A percentile compares a stretch with the other conserved stretches of the same genome.
Conservation (phyloP, 1,140 invertebrate genomes). For the Brachionus angularis region DNA sequence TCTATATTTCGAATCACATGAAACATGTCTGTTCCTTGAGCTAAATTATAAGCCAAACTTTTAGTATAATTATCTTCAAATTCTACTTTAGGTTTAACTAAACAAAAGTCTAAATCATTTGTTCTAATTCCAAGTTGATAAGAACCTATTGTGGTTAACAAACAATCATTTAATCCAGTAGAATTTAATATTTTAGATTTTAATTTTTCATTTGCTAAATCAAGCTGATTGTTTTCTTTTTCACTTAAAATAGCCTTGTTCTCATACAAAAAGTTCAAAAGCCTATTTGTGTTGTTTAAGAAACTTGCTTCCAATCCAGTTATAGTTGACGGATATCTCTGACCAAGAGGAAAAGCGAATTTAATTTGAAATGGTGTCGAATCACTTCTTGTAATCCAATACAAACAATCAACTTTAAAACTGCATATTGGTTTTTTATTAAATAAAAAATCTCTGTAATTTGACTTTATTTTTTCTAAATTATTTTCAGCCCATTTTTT, state of each 20-base stretch:
- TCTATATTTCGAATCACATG: background rate
- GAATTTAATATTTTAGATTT: conserved; percentile 18
- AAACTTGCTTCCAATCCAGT: background rate
- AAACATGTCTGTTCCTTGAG: background rate
- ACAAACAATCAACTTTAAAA: conserved; percentile 22
- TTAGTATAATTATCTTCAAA: background rate
- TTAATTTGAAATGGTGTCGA: conserved; percentile 32
- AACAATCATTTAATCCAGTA: background rate
- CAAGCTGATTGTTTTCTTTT: background rate
- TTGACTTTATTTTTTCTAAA: background rate
- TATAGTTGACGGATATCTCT: background rate
- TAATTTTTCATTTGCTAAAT: background rate
- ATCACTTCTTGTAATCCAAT: conserved; percentile 25
- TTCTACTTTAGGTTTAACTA: background rate
- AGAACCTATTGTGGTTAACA: conserved; percentile 17
- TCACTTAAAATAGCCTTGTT: background rate
- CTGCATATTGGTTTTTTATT: background rate
- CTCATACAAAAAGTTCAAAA: background rate
- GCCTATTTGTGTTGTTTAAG: too few relatives aligned
- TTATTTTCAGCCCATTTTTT: background rate
- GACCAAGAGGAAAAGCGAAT: background rate
- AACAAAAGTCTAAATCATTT: conserved; percentile 20
- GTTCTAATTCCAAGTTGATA: background rate
- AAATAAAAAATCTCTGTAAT: background rate
- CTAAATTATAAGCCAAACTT: background rate